Conservation (phyloP, 35 echinoderm and acorn worm species). For the Patiria miniata region DNA sequence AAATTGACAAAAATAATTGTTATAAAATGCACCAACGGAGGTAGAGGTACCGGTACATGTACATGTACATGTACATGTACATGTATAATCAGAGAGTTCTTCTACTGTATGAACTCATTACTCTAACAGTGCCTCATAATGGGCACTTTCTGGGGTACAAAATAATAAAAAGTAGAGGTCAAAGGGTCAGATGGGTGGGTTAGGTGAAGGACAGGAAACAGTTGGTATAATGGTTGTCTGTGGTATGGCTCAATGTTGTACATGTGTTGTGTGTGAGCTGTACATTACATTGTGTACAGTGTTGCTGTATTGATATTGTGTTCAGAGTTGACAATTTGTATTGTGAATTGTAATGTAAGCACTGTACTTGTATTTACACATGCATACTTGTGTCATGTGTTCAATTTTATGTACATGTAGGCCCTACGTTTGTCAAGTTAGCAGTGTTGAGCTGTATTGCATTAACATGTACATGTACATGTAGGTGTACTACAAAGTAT, state of each 20-base stretch:
- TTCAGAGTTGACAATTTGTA: not conserved
- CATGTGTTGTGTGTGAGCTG: not conserved
- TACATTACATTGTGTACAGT: not conserved
- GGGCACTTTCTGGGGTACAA: not conserved
- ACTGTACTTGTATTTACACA: not conserved
- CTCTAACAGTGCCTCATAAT: not conserved
- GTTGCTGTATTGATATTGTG: not conserved
- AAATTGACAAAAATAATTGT: no score
- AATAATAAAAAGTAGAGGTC: not conserved
- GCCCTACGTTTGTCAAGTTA: no score
- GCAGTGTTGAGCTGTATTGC: no score
- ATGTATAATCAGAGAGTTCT: not conserved
- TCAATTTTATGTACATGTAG: no score
- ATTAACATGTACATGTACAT: no score
- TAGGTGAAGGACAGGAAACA: conserved; percentile 29
- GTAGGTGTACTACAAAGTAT: no score
- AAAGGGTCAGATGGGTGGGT: conserved; percentile 5
- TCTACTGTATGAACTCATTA: no score
- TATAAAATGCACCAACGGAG: not conserved
- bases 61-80: not conserved
- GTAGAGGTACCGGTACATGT: no score
- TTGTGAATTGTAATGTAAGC: not conserved
- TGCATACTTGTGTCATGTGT: not conserved
- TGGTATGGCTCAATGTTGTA: not conserved
- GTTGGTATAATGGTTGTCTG: not conserved